A percentile compares a stretch with the other conserved stretches of the same genome.
phyloP scores from a whole-genome alignment of 1,140 invertebrate genomes.

The Diprion similis region DNA sequence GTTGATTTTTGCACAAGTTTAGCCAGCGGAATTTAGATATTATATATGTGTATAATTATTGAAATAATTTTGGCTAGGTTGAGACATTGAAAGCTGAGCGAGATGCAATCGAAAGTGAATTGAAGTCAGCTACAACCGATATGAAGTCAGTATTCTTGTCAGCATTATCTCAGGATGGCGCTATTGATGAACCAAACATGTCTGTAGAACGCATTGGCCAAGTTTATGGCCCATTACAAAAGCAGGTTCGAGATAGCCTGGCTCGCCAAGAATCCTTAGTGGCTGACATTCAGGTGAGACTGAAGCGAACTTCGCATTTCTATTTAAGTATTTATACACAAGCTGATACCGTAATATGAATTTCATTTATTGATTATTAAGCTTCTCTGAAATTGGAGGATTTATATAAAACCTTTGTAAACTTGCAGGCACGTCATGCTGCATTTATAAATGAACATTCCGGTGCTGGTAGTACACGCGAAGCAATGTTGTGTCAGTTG shows the following conservation, averaged over 20 bases:
- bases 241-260: conserved; percentile 80
- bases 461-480: conserved; percentile 71
- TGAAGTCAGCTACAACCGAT: conserved; percentile 84
- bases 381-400: conserved; percentile 1
- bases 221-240: conserved; percentile 82
- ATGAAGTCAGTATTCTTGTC: conserved; percentile 85
- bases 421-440: conserved; percentile 70
- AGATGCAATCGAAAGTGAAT: conserved; percentile 85
- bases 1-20: conserved; percentile 24
- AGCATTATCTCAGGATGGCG: conserved; percentile 83
- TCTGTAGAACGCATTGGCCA: conserved; percentile 80
- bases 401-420: conserved; percentile 21
- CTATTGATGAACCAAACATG: conserved; percentile 85
- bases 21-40: conserved; percentile 13
- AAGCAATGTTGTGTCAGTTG: conserved; percentile 83
- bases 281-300: conserved; percentile 74
- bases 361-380: conserved; percentile 13
- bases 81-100: conserved; percentile 89
- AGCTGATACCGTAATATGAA: conserved; percentile 14
- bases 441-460: conserved; percentile 79
- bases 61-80: conserved; percentile 64
- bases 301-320: background rate
- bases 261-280: conserved; percentile 81
- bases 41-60: conserved; percentile 17
- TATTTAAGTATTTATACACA: conserved; percentile 14